A percentile compares a stretch with the other conserved stretches of the same genome.
These are phyloP conservation scores for Sardina pilchardus DNA, from an alignment of 2,113 vertebrate genomes.

Conservation along the genomic window DNA sequence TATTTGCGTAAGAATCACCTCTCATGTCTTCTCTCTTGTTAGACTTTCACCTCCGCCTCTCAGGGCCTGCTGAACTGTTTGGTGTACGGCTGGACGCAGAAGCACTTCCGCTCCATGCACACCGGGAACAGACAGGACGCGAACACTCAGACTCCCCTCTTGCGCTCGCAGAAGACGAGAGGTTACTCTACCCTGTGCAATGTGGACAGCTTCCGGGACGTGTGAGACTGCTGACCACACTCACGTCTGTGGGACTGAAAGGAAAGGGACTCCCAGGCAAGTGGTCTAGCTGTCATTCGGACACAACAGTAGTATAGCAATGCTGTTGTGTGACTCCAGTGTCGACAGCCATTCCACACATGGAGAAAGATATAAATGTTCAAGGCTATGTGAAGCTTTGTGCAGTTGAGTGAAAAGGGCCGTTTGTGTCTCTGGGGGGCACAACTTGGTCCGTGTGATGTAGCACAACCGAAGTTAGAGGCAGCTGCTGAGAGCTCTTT, in stretches of 20 bases:
- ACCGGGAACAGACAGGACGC: slow-evolving; percentile 65
- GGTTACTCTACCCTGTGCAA: slow-evolving; percentile 64
- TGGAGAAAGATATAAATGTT: neutral
- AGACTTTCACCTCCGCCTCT: slow-evolving; percentile 86
- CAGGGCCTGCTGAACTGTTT: slow-evolving; percentile 88
- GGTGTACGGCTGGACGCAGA: slow-evolving; percentile 84
- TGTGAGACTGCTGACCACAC: slow-evolving; percentile 12
- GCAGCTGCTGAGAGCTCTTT: neutral
- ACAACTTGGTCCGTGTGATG: neutral
- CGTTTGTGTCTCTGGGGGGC: neutral
- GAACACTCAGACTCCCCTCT: slow-evolving; percentile 87
- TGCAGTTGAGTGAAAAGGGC: neutral
- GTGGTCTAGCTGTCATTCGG: neutral
- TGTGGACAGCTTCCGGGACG: slow-evolving; percentile 12
- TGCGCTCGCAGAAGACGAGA: slow-evolving; percentile 80
- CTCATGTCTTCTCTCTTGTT: slow-evolving; percentile 33
- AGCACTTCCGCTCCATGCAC: slow-evolving; percentile 68
- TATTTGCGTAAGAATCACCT: neutral
- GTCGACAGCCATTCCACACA: neutral
- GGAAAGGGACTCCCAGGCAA: neutral
- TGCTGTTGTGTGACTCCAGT: neutral
- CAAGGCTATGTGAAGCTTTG: neutral
- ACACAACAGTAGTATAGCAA: neutral
- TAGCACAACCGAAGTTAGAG: neutral
- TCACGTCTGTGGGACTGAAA: neutral